Evolutionary conservation across 2,113 vertebrate genomes (phyloP), one percentile per base, ranked within the genome.

Genomic region (Pungitius pungitius): DNA sequence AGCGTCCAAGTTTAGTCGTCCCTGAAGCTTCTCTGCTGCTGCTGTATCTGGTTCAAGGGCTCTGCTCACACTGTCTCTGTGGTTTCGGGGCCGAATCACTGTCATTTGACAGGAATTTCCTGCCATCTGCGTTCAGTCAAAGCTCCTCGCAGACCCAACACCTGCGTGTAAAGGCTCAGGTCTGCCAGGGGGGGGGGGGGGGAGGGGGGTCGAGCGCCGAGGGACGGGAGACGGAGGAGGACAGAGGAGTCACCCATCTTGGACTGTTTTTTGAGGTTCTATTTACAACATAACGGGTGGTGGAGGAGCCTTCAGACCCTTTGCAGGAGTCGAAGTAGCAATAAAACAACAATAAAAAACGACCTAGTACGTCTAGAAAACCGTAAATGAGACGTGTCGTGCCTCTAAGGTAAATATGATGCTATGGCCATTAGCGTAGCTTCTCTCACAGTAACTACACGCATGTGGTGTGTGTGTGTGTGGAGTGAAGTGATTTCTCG

Each of bases 21-120:
- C 74, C 59, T 33, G 75, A 47, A 73, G 62, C 62, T 2, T 61
- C 43, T 40, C 51, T 22, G 18, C 60, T 52, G 24, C 51, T 42
- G 71, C 63, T 82, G 59, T 79, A 73, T 84, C 84, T 81, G 75
- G 37, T 87, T 73, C 84, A 75, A 42, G 49, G 70, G 66, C 65
- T 78, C 55, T 52, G 75, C 77, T 90, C 72, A 66, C 81, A 76
- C 75, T 80, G 82, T 88, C 82, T 83, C 81, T n/a, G 88, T 78
- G 90, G 90, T 92, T 93, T 90, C n/a, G n/a, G 85, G 88, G 89
- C 62, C 10, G 45, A 85, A 71, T 67, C 78, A 59, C 87, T 91
- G 88, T 92, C 81, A 90, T 93, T 92, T 90, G 66, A 56, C 69
- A 87, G 90, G 90, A 79, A 92, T 92, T 90, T 91, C 90, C 92